Evolutionary conservation across 2,888 invertebrate species (phyloP), one percentile per base, ranked within the genome.

Genomic region (Mystacides longicornis): DNA sequence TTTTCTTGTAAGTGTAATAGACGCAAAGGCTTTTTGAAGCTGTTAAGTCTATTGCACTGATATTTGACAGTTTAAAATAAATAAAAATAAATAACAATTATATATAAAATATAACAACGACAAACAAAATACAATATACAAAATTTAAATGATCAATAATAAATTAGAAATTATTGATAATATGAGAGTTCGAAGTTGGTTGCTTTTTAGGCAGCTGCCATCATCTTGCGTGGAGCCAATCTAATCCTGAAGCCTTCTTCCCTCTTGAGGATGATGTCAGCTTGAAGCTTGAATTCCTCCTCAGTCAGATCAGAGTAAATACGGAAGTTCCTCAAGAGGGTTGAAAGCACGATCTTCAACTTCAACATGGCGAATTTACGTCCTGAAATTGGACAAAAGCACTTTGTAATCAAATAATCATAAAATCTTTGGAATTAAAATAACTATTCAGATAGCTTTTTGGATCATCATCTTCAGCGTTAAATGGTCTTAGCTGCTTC

Each of bases 291-390:
- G 70, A 87, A 89, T 63, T 88, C 86, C 20, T 78, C 71, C 65
- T 87, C 85, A 54, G 77, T 79, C 20, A 83, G 70, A 66, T 85
- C 83, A 3, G 86, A 86, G 57, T 77, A 67, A n/a, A 89, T 79
- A 57, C 79, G 80, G 78, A 84, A 89, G 67, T 83, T 85, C 64
- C 88, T 80, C 63, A 89, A 67, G 64, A 89, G 82, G 55, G 87
- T 88, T 4, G 88, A 86, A 19, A 89, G 74, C 58, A 89, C 79
- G 58, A 88, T 85, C 73, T 89, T 89, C 65, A 88, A 72, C 68
- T 89, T 88, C 63, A 89, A 71, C 85, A 88, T 86, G 37, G 88
- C 88, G 68, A 86, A 88, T 69, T 89, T 89, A 60, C 88, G 85
- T 69, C 82, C 87, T 88, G 18, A 14, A 37, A 37, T 7, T 11